phyloP scores from a whole-genome alignment of 2,113 vertebrate species.

The Ammodytes marinus region DNA sequence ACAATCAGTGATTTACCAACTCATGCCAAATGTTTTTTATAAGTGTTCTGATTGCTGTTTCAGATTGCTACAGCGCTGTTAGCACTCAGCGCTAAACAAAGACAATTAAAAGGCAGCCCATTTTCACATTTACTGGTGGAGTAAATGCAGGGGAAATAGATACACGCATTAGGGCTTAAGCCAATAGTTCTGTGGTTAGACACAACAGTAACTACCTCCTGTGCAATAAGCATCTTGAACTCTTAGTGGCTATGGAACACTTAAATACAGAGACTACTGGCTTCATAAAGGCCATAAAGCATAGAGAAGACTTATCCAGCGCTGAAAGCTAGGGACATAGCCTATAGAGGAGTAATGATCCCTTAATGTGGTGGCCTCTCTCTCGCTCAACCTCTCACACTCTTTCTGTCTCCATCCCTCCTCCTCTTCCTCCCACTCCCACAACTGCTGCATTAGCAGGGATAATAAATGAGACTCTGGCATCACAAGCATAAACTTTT shows the following conservation, averaged over 20 bases:
- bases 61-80: not conserved
- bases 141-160: conserved; percentile 55
- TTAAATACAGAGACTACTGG: conserved; percentile 77
- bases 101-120: conserved; percentile 25
- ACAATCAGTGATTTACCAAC: conserved; percentile 1
- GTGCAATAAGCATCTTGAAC: conserved; percentile 73
- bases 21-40: not conserved
- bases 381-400: conserved; percentile 64
- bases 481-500: conserved; percentile 82
- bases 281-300: conserved; percentile 76
- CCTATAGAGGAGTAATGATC: conserved; percentile 79
- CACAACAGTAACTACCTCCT: conserved; percentile 79
- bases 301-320: conserved; percentile 67
- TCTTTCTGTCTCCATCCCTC: conserved; percentile 39
- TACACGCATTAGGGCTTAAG: conserved; percentile 64
- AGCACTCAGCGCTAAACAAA: not conserved
- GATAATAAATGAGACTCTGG: conserved; percentile 81
- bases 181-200: conserved; percentile 73
- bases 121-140: conserved; percentile 37
- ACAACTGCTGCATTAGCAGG: conserved; percentile 80
- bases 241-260: conserved; percentile 76
- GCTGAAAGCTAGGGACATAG: conserved; percentile 74
- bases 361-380: conserved; percentile 79
- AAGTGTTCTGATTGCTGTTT: not conserved
- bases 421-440: conserved; percentile 31